Conservation (phyloP, 2,113 vertebrate genomes). For the Bubo blakistoni region DNA sequence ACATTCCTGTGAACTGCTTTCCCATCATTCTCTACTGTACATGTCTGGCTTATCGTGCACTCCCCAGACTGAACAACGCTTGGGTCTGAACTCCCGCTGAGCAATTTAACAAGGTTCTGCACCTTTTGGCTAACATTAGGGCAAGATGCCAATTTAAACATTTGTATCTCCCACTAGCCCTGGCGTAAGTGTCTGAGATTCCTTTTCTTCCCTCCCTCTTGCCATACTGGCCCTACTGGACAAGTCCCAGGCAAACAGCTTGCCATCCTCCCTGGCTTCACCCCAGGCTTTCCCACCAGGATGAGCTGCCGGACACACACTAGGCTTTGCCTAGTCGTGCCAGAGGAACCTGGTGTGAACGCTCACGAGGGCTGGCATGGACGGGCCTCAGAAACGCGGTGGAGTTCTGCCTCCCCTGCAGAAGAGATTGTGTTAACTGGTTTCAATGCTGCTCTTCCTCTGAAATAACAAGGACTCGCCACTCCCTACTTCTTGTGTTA, state of each 20-base stretch:
- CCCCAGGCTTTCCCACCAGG: background rate
- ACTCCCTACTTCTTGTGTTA: background rate
- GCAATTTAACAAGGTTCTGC: background rate
- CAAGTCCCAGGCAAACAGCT: background rate
- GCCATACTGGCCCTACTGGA: background rate
- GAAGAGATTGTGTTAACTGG: background rate
- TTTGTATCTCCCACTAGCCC: background rate
- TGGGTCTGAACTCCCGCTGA: background rate
- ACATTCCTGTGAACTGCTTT: background rate
- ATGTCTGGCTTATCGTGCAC: background rate
- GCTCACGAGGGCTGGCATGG: fast-evolving
- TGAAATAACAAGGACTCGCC: background rate
- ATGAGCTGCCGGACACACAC: background rate
- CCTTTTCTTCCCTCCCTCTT: background rate
- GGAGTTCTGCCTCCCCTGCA: background rate
- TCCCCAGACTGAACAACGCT: background rate
- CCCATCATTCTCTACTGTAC: background rate
- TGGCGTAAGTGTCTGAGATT: background rate
- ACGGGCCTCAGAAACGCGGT: fast-evolving
- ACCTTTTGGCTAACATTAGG: background rate
- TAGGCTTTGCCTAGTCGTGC: background rate
- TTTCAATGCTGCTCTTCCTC: background rate
- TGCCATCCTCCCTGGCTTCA: background rate
- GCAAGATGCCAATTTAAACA: background rate
- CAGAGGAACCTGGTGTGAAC: background rate